Evolutionary conservation across 2,797 vertebrate species (phyloP).

Genomic region (Danio jaintianensis): DNA sequence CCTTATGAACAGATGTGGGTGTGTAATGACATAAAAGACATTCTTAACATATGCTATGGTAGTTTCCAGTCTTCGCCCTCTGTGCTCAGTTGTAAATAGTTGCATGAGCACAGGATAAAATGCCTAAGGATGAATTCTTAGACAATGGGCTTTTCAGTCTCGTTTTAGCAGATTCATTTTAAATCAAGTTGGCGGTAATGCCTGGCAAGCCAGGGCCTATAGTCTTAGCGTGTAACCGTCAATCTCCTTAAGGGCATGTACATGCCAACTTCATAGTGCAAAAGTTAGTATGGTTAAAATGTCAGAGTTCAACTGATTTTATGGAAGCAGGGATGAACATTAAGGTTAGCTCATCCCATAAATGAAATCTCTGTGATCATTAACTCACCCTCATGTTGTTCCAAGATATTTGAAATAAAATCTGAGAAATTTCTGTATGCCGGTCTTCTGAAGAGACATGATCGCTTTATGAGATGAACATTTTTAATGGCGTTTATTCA

Average conservation of each 20-base stretch:
- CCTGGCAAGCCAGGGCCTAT: slow-evolving; percentile 44
- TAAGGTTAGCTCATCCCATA: too few relatives aligned
- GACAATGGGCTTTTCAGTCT: slow-evolving; percentile 60
- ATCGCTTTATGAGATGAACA: too few relatives aligned
- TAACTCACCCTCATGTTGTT: too few relatives aligned
- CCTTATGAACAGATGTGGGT: slow-evolving; percentile 44
- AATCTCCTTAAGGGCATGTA: slow-evolving; percentile 18
- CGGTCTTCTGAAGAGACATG: too few relatives aligned
- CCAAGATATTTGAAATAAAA: too few relatives aligned
- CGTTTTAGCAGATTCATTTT: slow-evolving; percentile 48
- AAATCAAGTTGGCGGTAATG: slow-evolving; percentile 35
- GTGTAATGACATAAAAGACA: slow-evolving; percentile 44
- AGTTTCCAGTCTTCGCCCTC: slow-evolving; percentile 34
- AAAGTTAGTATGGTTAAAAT: slow-evolving; percentile 59
- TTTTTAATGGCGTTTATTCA: too few relatives aligned
- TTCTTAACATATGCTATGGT: slow-evolving; percentile 57
- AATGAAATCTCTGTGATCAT: not conserved
- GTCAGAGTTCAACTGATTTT: slow-evolving; percentile 48
- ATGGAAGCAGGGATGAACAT: slow-evolving; percentile 12
- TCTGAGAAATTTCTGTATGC: too few relatives aligned
- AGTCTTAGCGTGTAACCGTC: slow-evolving; percentile 49
- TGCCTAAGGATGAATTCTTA: slow-evolving; percentile 57
- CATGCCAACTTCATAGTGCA: slow-evolving; percentile 32
- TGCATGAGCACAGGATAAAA: slow-evolving; percentile 50
- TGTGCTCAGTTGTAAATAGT: slow-evolving; percentile 54